Conservation (phyloP, 2,888 invertebrate species). For the Megaustenia siamemsis region DNA sequence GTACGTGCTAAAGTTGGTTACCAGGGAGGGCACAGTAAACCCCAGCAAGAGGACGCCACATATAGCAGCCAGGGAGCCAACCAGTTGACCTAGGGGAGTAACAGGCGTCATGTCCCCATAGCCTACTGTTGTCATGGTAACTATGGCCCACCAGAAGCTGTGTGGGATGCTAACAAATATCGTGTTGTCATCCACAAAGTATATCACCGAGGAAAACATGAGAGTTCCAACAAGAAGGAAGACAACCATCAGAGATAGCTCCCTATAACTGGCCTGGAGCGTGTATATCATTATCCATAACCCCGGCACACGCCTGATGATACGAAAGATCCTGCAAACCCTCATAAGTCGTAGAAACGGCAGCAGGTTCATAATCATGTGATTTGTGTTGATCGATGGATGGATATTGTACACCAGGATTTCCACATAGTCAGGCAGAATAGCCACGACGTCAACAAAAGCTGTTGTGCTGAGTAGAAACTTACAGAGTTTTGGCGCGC, state of each 20-base stretch:
- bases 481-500: slow-evolving; percentile 60
- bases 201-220: slow-evolving; percentile 75
- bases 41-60: slow-evolving; percentile 73
- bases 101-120: slow-evolving; percentile 76
- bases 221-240: slow-evolving; percentile 75
- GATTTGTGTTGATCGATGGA: no score
- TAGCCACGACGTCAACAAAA: slow-evolving; percentile 63
- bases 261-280: slow-evolving; percentile 72
- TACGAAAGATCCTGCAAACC: slow-evolving; percentile 72
- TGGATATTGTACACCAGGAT: slow-evolving; percentile 56
- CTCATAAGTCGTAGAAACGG: slow-evolving; percentile 69
- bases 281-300: slow-evolving; percentile 77
- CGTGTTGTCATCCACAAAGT: slow-evolving; percentile 70
- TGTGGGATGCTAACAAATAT: slow-evolving; percentile 71
- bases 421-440: slow-evolving; percentile 71
- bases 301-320: slow-evolving; percentile 73
- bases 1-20: slow-evolving; percentile 77
- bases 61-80: slow-evolving; percentile 72
- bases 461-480: slow-evolving; percentile 62
- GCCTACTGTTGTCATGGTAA: slow-evolving; percentile 78
- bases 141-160: slow-evolving; percentile 76
- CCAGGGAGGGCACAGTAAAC: slow-evolving; percentile 75
- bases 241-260: slow-evolving; percentile 72
- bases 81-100: slow-evolving; percentile 67
- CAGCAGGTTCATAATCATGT: slow-evolving; percentile 58